phyloP scores from a whole-genome alignment of 2,888 invertebrate genomes.

The Xestia xanthographa region DNA sequence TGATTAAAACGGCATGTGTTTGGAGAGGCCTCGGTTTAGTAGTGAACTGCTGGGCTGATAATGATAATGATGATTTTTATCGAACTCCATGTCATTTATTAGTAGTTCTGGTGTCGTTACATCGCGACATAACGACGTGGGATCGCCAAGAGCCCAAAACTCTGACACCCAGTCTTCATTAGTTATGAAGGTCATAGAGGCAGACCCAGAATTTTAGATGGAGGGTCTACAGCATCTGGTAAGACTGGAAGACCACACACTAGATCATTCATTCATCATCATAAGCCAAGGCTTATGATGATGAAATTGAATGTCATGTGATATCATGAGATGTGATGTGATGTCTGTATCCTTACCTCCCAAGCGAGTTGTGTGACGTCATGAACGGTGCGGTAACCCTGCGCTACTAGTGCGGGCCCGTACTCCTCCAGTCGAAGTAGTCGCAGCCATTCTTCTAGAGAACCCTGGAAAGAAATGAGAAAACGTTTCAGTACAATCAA shows the following conservation, averaged over 20 bases:
- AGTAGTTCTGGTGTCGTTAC: not conserved
- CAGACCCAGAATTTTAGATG: not conserved
- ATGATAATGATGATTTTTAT: not conserved
- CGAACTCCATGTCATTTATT: too few species aligned
- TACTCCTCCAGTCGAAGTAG: constrained; percentile 98
- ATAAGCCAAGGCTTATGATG: not conserved
- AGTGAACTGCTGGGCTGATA: not conserved
- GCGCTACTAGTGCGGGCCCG: constrained; percentile 96
- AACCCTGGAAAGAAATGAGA: constrained; percentile 91
- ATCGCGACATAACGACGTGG: not conserved
- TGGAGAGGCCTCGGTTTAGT: not conserved
- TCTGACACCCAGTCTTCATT: not conserved
- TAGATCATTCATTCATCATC: too few species aligned
- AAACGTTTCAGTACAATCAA: constrained; percentile 22
- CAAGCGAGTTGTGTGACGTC: constrained; percentile 98
- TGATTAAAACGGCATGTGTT: not conserved
- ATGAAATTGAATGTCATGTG: not conserved
- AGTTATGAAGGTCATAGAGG: not conserved
- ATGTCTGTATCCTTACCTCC: constrained; percentile 91
- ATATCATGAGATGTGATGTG: not conserved
- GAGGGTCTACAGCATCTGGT: not conserved
- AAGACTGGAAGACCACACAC: not conserved
- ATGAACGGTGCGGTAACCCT: constrained; percentile 98
- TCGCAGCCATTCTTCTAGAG: constrained; percentile 98
- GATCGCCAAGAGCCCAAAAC: not conserved